phyloP scores from a whole-genome alignment of 2,888 invertebrate species.

The Drosophila austrosaltans region DNA sequence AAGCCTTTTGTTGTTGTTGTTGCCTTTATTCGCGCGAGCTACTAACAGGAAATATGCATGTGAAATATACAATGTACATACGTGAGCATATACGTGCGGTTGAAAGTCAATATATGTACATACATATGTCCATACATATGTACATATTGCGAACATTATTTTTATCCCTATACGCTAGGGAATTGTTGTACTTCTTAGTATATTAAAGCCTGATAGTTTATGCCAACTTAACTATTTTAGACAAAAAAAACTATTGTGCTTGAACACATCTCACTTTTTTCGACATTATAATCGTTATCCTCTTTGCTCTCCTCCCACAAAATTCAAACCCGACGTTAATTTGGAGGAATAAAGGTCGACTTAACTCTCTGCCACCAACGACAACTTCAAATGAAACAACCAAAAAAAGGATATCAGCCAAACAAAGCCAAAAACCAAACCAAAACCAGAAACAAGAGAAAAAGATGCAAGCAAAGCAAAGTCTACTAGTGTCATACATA shows the following conservation, averaged over 20 bases:
- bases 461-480: conserved; percentile 48
- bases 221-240: not conserved
- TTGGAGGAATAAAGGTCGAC: not conserved
- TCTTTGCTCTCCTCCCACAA: not conserved
- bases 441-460: not conserved
- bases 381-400: conserved; percentile 35
- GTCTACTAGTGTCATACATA: conserved; percentile 70
- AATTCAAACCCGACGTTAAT: not conserved
- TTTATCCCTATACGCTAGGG: not conserved
- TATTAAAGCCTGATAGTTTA: not conserved
- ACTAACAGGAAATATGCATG: conserved; percentile 65
- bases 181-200: not conserved
- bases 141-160: not conserved
- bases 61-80: conserved; percentile 43
- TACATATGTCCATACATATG: no score
- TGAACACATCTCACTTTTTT: not conserved
- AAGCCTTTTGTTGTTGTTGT: conserved; percentile 37
- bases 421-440: conserved; percentile 27
- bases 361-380: not conserved
- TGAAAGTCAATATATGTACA: not conserved
- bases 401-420: conserved; percentile 40
- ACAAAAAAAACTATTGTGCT: not conserved
- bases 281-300: no score
- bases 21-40: conserved; percentile 3
- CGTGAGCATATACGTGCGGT: conserved; percentile 10